Evolutionary conservation across 92 coral and sea anemone genomes (phyloP), one percentile per base, ranked within the genome.

Genomic region (Palythoa caribaeorum): DNA sequence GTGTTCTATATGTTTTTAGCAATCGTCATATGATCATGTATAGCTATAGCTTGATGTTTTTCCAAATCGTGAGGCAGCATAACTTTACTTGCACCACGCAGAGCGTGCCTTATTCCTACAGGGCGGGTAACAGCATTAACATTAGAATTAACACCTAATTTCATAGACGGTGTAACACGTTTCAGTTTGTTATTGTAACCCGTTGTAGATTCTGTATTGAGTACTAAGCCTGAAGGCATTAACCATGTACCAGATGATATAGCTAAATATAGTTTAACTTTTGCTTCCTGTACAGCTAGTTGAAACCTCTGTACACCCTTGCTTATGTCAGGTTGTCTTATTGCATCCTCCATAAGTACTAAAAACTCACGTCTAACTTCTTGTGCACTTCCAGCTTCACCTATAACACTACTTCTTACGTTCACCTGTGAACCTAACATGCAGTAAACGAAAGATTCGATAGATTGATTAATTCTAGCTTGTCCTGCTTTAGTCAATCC

Each of bases 231-330:
- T 11, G 2, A 59, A 59, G 66, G 66, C 66, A 59, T 0, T 14
- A 59, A 59, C 66, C 66, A 59, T 59, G 66, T 59, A 11, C 66
- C 66, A n/a, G n/a, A n/a, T n/a, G n/a, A n/a, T n/a, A n/a, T n/a
- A n/a, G n/a, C n/a, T n/a, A n/a, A n/a, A n/a, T 9, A 19, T 10
- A 59, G 1, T 2, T 59, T 59, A 1, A 59, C 66, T 5, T 59
- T 59, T 11, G 66, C 66, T 14, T 59, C 66, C n/a, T 59, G 63
- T 5, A 55, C 14, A 5, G 63, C 63, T 13, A 55, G 63, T 10
- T 55, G 63, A 10, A 9, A 55, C 14, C 63, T 55, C 63, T 55
- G 63, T 55, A 55, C 63, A 55, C 15, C 9, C 14, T 55, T 55
- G 14, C 63, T n/a, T 1, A 66, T 66, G 19, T 66, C 71, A 0